A percentile compares a stretch with the other conserved stretches of the same genome.
Conservation (phyloP, 2,113 vertebrate species). For the Columbina picui region DNA sequence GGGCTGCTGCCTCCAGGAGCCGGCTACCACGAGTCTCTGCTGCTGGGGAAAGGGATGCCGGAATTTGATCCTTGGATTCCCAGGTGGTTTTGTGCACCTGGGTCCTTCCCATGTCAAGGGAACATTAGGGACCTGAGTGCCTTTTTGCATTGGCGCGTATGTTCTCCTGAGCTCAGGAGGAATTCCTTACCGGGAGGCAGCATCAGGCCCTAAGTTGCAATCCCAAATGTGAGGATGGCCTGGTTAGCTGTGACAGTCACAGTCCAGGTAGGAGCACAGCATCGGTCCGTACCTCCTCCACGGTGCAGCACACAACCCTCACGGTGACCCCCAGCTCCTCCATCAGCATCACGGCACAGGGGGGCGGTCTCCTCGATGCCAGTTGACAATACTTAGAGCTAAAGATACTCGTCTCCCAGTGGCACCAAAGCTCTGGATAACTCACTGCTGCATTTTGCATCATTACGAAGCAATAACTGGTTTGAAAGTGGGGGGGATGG, state of each 20-base stretch:
- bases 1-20: neutral
- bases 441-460: neutral
- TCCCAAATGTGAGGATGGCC: neutral
- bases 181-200: neutral
- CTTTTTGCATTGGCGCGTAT: fast-evolving
- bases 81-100: neutral
- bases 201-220: neutral
- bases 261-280: neutral
- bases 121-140: fast-evolving
- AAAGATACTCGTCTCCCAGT: neutral
- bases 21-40: fast-evolving
- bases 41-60: neutral
- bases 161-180: neutral
- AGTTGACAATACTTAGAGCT: neutral
- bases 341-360: neutral
- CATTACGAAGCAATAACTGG: neutral
- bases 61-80: neutral
- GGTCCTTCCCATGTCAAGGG: neutral
- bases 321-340: neutral
- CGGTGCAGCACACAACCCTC: neutral
- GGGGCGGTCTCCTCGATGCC: neutral
- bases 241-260: fast-evolving
- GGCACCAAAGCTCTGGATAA: neutral
- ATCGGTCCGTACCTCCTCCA: neutral
- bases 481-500: neutral